A percentile compares a stretch with the other conserved stretches of the same genome.
These are phyloP conservation scores for Apaloderma vittatum DNA, from an alignment of 2,113 vertebrate genomes.

Conservation along the genomic window DNA sequence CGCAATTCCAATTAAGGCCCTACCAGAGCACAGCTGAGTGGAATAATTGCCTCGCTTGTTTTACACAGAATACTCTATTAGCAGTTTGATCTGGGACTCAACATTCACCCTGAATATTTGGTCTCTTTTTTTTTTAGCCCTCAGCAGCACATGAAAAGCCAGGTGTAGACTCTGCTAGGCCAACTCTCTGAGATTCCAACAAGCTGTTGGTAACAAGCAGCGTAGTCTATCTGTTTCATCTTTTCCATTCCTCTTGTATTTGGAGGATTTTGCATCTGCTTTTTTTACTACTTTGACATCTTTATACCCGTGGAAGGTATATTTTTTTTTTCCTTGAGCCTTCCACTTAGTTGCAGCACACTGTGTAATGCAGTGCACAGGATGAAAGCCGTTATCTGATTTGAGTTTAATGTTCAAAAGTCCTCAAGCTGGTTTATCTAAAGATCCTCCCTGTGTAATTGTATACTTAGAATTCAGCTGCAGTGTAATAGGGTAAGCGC, in stretches of 20 bases:
- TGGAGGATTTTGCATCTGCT: conserved; percentile 57
- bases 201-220: neutral
- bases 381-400: conserved; percentile 80
- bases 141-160: conserved; percentile 17
- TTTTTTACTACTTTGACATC: conserved; percentile 69
- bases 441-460: conserved; percentile 78
- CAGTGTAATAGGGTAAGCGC: conserved; percentile 49
- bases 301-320: conserved; percentile 40
- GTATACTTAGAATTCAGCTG: conserved; percentile 79
- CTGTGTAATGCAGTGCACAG: conserved; percentile 62
- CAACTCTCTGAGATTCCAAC: neutral
- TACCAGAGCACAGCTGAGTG: conserved; percentile 61
- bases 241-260: conserved; percentile 54
- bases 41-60: conserved; percentile 74
- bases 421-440: conserved; percentile 79
- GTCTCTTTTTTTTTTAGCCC: neutral
- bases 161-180: neutral
- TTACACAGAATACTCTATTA: conserved; percentile 75
- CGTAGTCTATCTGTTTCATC: neutral
- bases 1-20: conserved; percentile 72
- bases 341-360: conserved; percentile 70
- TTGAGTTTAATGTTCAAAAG: conserved; percentile 78
- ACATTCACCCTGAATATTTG: conserved; percentile 30
- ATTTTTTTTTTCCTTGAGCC: conserved; percentile 61
- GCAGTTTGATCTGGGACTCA: conserved; percentile 56